Evolutionary conservation across 2,888 invertebrate genomes (phyloP).

Genomic region (Mythimna ferrago): DNA sequence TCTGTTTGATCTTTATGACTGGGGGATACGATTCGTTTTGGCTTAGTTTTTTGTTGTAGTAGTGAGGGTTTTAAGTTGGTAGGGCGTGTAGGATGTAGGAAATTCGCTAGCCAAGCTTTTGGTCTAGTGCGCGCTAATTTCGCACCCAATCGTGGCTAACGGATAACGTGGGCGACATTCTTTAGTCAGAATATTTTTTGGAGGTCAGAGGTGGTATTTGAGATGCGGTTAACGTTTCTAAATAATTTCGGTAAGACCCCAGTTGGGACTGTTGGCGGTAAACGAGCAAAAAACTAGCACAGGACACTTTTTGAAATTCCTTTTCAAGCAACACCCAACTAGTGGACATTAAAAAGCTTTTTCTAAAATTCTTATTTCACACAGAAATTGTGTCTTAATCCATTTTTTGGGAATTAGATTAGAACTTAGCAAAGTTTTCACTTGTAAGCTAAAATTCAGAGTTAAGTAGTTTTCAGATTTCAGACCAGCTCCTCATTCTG

Average conservation of each 20-base stretch:
- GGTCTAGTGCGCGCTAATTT: constrained; percentile 88
- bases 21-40: constrained; percentile 74
- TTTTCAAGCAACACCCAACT: background rate
- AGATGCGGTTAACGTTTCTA: constrained; percentile 63
- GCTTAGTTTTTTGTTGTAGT: constrained; percentile 59
- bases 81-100: constrained; percentile 78
- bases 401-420: background rate
- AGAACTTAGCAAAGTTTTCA: background rate
- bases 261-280: constrained; percentile 17
- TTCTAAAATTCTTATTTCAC: constrained; percentile 2
- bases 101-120: constrained; percentile 87
- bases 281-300: constrained; percentile 7
- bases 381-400: background rate
- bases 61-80: constrained; percentile 49
- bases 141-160: constrained; percentile 83
- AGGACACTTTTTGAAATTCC: constrained; percentile 3
- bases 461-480: no score
- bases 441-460: no score
- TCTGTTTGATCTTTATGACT: constrained; percentile 72
- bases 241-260: constrained; percentile 40
- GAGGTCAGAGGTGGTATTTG: constrained; percentile 64
- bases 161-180: constrained; percentile 83
- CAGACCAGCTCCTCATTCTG: no score
- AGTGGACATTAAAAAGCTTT: background rate
- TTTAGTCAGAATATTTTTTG: constrained; percentile 72